Percentiles rank a stretch among this genome's conserved stretches.
These are phyloP conservation scores for Eira barbara DNA, from an alignment of 2,113 vertebrate genomes.

Conservation along the genomic window DNA sequence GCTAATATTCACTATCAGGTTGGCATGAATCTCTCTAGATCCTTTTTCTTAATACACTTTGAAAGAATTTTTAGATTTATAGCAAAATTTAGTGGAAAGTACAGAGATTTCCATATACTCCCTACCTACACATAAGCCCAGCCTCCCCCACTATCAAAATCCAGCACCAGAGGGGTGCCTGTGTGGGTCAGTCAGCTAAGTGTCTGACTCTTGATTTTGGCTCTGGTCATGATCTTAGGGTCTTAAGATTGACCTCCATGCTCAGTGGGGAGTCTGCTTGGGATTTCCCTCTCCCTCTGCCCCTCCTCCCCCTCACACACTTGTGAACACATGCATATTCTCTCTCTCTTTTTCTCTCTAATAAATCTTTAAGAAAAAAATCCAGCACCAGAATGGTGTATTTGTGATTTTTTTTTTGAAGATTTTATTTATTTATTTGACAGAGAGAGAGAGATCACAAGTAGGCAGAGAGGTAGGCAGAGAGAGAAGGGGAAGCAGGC, in stretches of 20 bases:
- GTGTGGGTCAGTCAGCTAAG: background rate
- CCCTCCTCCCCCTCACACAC: background rate
- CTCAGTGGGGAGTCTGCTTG: background rate
- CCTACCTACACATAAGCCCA: background rate
- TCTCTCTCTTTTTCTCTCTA: background rate
- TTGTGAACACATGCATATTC: background rate
- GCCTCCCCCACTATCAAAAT: background rate
- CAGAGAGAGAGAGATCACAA: no score
- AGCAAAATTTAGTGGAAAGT: background rate
- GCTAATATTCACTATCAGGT: background rate
- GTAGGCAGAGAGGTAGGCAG: no score
- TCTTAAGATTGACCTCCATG: background rate
- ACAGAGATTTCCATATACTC: background rate
- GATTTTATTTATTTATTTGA: no score
- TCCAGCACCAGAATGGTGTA: background rate
- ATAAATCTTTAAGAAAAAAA: background rate
- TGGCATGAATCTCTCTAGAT: background rate
- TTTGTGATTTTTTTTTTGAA: background rate
- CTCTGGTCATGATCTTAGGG: background rate
- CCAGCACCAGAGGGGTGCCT: background rate
- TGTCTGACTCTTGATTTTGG: background rate
- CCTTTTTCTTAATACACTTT: background rate
- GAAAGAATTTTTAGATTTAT: background rate
- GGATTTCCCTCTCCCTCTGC: background rate
- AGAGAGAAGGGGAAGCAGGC: no score